These are phyloP conservation scores for Colistium nudipinnis DNA, from an alignment of 2,113 vertebrate genomes.

Conservation along the genomic window DNA sequence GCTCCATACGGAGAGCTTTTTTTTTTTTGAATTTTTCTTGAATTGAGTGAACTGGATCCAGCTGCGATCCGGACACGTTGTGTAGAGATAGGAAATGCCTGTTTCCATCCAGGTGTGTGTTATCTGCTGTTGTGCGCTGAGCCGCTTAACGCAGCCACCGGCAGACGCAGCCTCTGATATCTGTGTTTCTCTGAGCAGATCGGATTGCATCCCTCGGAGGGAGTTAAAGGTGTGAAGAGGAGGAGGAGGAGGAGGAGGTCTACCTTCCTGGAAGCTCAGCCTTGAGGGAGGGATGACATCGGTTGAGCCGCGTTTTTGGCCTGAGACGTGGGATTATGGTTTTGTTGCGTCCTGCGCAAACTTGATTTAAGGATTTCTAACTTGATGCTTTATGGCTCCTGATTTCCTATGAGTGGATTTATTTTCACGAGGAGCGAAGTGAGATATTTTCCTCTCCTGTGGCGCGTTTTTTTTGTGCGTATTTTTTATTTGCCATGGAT, in stretches of 20 bases:
- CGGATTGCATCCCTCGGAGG: constrained; percentile 20
- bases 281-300: too few species aligned
- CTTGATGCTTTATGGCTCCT: not conserved
- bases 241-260: constrained; percentile 6
- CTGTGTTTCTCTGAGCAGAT: constrained; percentile 51
- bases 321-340: too few species aligned
- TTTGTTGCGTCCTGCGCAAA: too few species aligned
- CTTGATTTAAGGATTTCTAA: constrained; percentile 3
- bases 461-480: not conserved
- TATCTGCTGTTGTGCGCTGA: constrained; percentile 5
- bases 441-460: too few species aligned
- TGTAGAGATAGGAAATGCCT: too few species aligned
- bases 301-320: too few species aligned
- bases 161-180: constrained; percentile 13
- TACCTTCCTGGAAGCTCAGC: constrained; percentile 53
- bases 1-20: too few species aligned
- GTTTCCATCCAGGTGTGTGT: constrained; percentile 14
- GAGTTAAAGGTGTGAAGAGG: constrained; percentile 35
- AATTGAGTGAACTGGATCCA: too few species aligned
- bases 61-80: not conserved
- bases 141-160: constrained; percentile 12
- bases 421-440: too few species aligned
- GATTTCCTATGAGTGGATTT: too few species aligned
- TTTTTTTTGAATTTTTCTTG: too few species aligned
- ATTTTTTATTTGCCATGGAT: constrained; percentile 52